A percentile compares a stretch with the other conserved stretches of the same genome.
Conservation (phyloP, 2,113 vertebrate genomes). For the Astatotilapia flaviijosephi region DNA sequence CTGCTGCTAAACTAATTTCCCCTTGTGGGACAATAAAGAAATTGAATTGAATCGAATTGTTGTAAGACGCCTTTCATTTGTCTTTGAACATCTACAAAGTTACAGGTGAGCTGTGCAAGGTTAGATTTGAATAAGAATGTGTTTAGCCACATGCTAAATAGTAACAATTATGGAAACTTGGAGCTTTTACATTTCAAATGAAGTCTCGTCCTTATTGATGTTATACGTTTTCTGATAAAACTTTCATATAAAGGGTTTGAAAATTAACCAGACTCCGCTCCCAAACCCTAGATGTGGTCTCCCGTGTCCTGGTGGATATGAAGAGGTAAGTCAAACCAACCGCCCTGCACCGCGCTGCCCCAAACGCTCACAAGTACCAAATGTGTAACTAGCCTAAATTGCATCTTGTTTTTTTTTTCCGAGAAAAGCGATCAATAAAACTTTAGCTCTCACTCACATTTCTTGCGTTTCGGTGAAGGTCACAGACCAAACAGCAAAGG, state of each 20-base stretch:
- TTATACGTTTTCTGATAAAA: not conserved
- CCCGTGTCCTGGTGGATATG: not conserved
- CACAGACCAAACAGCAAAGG: conserved; percentile 49
- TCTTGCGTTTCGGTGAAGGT: conserved; percentile 57
- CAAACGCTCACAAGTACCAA: not conserved
- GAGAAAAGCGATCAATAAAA: conserved; percentile 48
- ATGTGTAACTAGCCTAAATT: not conserved
- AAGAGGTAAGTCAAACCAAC: not conserved
- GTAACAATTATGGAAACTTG: not conserved
- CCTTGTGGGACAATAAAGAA: too few relatives aligned
- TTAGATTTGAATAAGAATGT: not conserved
- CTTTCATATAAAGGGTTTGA: not conserved
- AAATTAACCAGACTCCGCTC: not conserved
- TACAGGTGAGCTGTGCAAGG: rapidly evolving
- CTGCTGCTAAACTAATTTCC: too few relatives aligned
- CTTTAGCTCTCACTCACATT: conserved; percentile 37
- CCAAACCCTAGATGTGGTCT: not conserved
- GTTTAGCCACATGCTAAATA: not conserved
- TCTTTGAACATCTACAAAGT: not conserved
- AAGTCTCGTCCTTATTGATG: rapidly evolving
- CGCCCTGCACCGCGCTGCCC: rapidly evolving
- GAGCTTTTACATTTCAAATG: not conserved
- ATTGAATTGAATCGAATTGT: too few relatives aligned
- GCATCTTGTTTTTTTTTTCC: conserved; percentile 5
- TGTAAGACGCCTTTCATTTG: not conserved